Base-by-base conservation (phyloP, 2,888 invertebrate species). In the Thereva nobilitata region DNA sequence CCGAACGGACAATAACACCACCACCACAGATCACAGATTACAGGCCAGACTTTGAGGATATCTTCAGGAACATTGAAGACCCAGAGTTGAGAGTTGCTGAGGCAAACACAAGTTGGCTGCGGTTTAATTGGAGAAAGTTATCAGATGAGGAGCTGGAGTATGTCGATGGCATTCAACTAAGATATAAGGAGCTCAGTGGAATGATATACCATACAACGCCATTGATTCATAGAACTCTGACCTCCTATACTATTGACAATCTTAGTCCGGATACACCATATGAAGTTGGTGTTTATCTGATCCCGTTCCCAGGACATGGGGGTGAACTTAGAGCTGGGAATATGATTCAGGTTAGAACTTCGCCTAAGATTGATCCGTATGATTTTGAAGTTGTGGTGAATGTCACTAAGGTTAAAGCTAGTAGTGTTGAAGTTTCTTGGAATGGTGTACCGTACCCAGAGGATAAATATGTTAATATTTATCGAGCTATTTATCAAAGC, bases 401-500 rank as follows among this genome's bases (percentile, higher is more conserved):
- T 72, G 88, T 90, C 0, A 86, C 88, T 9, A 85, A 89, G 68
- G 86, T 93, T 0, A 92, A 92, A 71, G 85, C 91, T 0, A 88
- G 87, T 61, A 89, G 89, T 7, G 89, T 91, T 0, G 92, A 92
- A 75, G 84, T 95, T 5, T 84, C 86, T 4, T 94, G 93, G 92
- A 86, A 83, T 56, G 95, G 95, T 0, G 89, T 95, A 0, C 95
- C 95, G 0, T 87, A 91, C 72, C 95, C 95, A 0, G 91, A 93
- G 70, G 93, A 94, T 77, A 92, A 94, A 77, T 94, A 90, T 82
- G 92, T 95, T 57, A 91, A 93, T 72, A 92, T 95, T 74, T 94
- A 91, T 82, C 86, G 93, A 65, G 92, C 92, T 1, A 92, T 93
- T 71, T 91, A 90, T 78, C 89, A 90, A 77, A 89, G 88, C 74